Base-by-base conservation (phyloP, 2,888 invertebrate species). In the Fissipunctia ypsillon region DNA sequence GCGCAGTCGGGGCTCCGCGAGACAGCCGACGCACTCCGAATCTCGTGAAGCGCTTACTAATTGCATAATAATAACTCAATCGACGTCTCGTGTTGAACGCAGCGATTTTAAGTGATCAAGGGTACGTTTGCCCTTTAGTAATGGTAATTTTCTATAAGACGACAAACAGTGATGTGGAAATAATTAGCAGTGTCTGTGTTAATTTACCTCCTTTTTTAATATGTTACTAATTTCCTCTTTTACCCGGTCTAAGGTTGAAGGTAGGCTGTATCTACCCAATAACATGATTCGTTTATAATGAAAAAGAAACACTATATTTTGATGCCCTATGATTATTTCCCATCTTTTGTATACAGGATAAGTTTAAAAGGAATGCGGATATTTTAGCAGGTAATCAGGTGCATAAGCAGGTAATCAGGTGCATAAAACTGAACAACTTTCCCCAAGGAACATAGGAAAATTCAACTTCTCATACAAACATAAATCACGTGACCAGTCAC, bases 11-110 rank as follows among this genome's bases (percentile, higher is more conserved):
- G 60, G 69, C 73, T 54, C 43, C 73, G 65, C 79, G 75, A 80
- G 81, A 72, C 84, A 77, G 72, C 83, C 87, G 79, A 73, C 69
- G 80, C 81, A 84, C 68, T 73, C 82, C 61, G 84, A 89, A 91
- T 89, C 91, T 91, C 90, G 89, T 90, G 90, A 90, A 90, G 88
- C 90, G 89, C 87, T 89, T 90, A 92, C 93, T 94, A 94, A 95
- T 95, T 95, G 93, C 94, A 93, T 93, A 94, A 94, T 95, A 95
- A 95, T 95, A 95, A 95, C 95, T 95, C 94, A 94, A 95, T 95
- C 92, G 91, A 85, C 90, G 89, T 88, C 87, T 91, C 89, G 90
- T 90, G 91, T 89, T 87, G 89, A 90, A 88, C 87, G 85, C 84
- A 80, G 81, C 89, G 88, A 92, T 93, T n/a, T n/a, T 92, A 92